These are phyloP conservation scores for Nansenia antarctica DNA, from an alignment of 2,113 vertebrate genomes.

Conservation along the genomic window DNA sequence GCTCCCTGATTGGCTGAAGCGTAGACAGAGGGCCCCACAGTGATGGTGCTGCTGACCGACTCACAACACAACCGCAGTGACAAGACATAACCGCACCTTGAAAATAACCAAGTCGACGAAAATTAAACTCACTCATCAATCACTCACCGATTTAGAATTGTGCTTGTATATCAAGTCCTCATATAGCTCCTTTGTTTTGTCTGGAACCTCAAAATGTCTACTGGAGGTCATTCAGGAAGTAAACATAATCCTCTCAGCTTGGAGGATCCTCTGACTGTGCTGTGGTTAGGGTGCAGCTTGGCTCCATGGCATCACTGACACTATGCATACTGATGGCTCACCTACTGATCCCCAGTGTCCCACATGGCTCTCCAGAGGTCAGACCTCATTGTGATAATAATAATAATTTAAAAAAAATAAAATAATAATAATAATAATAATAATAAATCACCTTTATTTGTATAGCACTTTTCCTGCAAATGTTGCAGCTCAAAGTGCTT, in stretches of 20 bases:
- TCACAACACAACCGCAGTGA: constrained; percentile 26
- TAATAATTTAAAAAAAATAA: too few species aligned
- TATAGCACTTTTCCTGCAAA: too few species aligned
- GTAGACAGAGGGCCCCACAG: constrained; percentile 62
- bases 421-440: too few species aligned
- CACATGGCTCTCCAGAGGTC: not conserved
- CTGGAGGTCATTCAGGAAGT: not conserved
- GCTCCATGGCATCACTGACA: not conserved
- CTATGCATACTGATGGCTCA: not conserved
- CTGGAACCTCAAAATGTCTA: not conserved
- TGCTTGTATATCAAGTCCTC: not conserved
- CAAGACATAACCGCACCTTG: constrained; percentile 34
- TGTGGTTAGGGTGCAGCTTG: not conserved
- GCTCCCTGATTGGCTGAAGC: constrained; percentile 55
- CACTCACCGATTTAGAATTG: not conserved
- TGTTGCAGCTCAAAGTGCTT: too few species aligned
- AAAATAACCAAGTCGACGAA: not conserved
- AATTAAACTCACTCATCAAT: not conserved
- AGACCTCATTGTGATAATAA: not conserved
- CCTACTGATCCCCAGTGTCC: not conserved
- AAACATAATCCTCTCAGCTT: not conserved
- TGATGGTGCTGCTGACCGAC: constrained; percentile 61
- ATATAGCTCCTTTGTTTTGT: not conserved
- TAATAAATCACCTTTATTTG: too few species aligned
- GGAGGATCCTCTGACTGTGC: not conserved